phyloP scores from a whole-genome alignment of 2,888 invertebrate species.

The Zootermopsis nevadensis region DNA sequence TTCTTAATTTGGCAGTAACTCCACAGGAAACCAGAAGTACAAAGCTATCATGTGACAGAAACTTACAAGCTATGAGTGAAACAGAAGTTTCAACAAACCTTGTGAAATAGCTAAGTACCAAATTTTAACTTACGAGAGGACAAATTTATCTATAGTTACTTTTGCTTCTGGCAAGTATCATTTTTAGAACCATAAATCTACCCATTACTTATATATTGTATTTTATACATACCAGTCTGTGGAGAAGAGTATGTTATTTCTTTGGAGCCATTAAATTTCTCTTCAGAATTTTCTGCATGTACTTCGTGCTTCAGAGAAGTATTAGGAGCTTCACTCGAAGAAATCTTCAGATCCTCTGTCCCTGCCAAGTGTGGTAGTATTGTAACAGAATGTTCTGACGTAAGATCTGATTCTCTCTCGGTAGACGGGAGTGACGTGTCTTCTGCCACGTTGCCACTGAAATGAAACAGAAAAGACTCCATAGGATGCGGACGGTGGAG shows the following conservation, averaged over 20 bases:
- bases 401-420: background rate
- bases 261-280: background rate
- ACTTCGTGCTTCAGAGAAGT: background rate
- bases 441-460: background rate
- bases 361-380: background rate
- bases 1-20: too few species aligned
- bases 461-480: background rate
- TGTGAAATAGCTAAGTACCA: too few species aligned
- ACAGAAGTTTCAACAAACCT: too few species aligned
- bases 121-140: too few species aligned
- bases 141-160: too few species aligned
- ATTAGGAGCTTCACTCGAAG: background rate
- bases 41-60: too few species aligned
- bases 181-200: too few species aligned
- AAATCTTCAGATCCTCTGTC: background rate
- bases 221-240: background rate
- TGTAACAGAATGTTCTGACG: background rate
- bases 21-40: too few species aligned
- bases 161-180: too few species aligned
- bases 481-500: background rate
- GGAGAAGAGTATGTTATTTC: background rate
- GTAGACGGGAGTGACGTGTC: background rate
- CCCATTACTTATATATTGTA: too few species aligned
- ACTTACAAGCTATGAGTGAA: too few species aligned
- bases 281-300: background rate